These are phyloP conservation scores for Pissodes strobi DNA, from an alignment of 1,140 invertebrate genomes.

Conservation along the genomic window DNA sequence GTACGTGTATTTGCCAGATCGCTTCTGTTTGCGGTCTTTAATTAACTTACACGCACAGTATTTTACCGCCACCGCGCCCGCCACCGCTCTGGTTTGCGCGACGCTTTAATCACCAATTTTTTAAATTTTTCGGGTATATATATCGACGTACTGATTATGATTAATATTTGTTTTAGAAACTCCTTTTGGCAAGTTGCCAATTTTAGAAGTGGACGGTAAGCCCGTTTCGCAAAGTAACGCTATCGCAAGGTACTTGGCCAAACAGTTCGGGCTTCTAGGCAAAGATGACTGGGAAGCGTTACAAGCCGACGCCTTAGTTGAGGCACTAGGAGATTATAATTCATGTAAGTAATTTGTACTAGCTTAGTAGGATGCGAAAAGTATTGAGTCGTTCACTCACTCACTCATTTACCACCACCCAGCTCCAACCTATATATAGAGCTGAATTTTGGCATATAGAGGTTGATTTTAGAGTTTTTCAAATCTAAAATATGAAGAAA, in stretches of 20 bases:
- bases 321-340: neutral
- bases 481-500: no score
- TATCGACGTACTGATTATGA: no score
- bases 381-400: neutral
- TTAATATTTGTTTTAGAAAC: neutral
- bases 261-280: slow-evolving; percentile 1
- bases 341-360: neutral
- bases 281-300: slow-evolving; percentile 17
- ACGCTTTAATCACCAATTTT: neutral
- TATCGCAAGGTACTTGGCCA: slow-evolving; percentile 8
- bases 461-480: no score
- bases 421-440: no score
- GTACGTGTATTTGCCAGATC: no score
- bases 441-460: no score
- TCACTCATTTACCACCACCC: no score
- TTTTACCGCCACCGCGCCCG: no score
- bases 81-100: no score
- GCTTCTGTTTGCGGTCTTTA: no score
- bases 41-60: no score
- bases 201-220: slow-evolving; percentile 8
- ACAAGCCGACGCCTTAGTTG: slow-evolving; percentile 1
- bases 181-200: slow-evolving; percentile 1
- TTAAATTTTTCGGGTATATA: neutral
- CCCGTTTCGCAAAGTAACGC: neutral
- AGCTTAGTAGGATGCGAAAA: neutral